phyloP scores from a whole-genome alignment of 2,888 invertebrate genomes.

The Parnassius apollo region DNA sequence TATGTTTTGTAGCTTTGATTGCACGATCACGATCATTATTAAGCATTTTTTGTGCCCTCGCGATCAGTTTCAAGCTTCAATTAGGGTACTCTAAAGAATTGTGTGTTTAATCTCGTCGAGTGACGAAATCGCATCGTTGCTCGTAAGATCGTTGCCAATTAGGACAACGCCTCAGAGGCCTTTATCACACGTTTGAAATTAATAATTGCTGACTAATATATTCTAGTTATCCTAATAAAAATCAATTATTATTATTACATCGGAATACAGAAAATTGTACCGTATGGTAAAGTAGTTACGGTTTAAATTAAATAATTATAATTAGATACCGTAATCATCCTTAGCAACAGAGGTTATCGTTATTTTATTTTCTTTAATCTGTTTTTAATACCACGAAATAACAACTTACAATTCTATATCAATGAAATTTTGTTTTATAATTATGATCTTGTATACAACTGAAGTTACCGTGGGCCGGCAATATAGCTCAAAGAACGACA shows the following conservation, averaged over 20 bases:
- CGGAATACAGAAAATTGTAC: neutral
- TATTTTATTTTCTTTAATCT: neutral
- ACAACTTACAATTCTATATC: neutral
- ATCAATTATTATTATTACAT: neutral
- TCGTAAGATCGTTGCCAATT: no score
- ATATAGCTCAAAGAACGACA: no score
- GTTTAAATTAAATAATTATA: neutral
- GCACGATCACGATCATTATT: no score
- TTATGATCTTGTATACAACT: no score
- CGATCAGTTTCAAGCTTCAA: no score
- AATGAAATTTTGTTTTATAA: no score
- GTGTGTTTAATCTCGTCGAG: no score
- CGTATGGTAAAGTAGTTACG: neutral
- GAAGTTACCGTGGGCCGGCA: no score
- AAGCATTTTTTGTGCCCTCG: no score
- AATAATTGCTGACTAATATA: neutral
- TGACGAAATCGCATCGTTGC: no score
- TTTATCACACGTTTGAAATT: neutral
- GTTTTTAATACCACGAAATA: neutral
- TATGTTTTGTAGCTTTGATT: no score
- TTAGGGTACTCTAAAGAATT: no score
- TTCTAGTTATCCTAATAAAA: neutral
- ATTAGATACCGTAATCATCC: neutral
- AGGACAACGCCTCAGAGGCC: neutral
- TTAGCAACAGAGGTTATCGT: neutral